Conservation (phyloP, 1,140 invertebrate genomes). For the Drosophila oshimai region DNA sequence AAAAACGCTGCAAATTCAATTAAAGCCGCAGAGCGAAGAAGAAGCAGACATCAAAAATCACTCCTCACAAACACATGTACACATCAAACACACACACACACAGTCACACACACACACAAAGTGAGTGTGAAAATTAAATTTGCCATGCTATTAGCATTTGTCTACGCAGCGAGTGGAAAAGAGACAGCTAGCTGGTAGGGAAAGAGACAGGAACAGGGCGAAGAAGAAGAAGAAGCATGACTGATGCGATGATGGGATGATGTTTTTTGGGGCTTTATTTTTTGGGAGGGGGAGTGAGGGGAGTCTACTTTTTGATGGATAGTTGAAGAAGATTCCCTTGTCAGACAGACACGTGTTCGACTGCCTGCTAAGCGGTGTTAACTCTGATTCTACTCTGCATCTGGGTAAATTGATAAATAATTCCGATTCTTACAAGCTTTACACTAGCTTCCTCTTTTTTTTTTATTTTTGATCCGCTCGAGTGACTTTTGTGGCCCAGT, state of each 20-base stretch:
- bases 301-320: slow-evolving; percentile 34
- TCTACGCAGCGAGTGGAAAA: slow-evolving; percentile 17
- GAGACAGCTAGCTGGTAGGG: neutral
- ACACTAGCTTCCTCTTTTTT: slow-evolving; percentile 10
- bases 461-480: slow-evolving; percentile 2
- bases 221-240: slow-evolving; percentile 11
- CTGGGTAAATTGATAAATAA: slow-evolving; percentile 18
- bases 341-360: slow-evolving; percentile 48
- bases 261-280: neutral
- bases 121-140: slow-evolving; percentile 65
- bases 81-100: neutral
- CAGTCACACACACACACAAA: slow-evolving; percentile 19
- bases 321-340: slow-evolving; percentile 32
- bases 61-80: neutral
- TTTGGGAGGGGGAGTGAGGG: neutral
- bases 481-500: slow-evolving; percentile 17
- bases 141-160: slow-evolving; percentile 49
- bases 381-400: neutral
- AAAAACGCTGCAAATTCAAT: slow-evolving; percentile 33
- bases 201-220: neutral
- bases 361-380: slow-evolving; percentile 35
- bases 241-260: neutral
- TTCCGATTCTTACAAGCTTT: no score
- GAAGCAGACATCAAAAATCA: slow-evolving; percentile 13
- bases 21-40: slow-evolving; percentile 28